Conservation (phyloP, 92 coral and sea anemone genomes). For the Metridium senile region DNA sequence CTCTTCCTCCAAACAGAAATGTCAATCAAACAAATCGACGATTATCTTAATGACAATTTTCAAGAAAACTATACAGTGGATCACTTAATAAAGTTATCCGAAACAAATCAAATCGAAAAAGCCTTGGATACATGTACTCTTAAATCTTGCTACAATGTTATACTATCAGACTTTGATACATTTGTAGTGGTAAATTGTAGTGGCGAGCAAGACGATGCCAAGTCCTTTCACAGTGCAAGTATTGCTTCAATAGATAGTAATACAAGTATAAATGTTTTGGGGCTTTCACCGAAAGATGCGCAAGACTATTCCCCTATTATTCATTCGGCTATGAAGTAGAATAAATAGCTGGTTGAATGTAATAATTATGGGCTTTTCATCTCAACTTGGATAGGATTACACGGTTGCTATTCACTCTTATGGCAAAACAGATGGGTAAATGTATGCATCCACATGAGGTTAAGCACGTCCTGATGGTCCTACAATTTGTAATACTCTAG, state of each 20-base stretch:
- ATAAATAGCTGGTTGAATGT: background rate
- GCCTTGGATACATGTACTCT: conserved; percentile 19
- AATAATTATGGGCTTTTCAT: too few relatives aligned
- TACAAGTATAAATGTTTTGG: conserved; percentile 22
- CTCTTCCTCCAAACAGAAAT: conserved; percentile 93
- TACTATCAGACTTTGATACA: conserved; percentile 36
- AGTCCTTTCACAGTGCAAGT: conserved; percentile 43
- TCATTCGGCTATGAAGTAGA: conserved; percentile 25
- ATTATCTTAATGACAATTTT: conserved; percentile 79
- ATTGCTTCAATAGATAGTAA: conserved; percentile 32
- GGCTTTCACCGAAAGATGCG: conserved; percentile 8
- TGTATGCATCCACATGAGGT: too few relatives aligned
- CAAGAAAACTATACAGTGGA: conserved; percentile 74
- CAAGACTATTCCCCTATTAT: conserved; percentile 21
- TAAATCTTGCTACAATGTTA: conserved; percentile 22
- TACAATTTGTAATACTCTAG: too few relatives aligned
- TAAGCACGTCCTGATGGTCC: too few relatives aligned
- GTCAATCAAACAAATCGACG: conserved; percentile 72
- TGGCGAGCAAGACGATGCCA: conserved; percentile 23
- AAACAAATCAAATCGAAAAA: conserved; percentile 31
- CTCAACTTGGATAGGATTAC: too few relatives aligned
- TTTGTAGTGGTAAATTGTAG: conserved; percentile 10
- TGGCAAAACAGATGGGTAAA: too few relatives aligned
- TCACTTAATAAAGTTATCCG: conserved; percentile 54
- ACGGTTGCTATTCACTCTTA: too few relatives aligned